Base-by-base conservation (phyloP, 2,888 invertebrate species). In the Ypsolopha scabrella region DNA sequence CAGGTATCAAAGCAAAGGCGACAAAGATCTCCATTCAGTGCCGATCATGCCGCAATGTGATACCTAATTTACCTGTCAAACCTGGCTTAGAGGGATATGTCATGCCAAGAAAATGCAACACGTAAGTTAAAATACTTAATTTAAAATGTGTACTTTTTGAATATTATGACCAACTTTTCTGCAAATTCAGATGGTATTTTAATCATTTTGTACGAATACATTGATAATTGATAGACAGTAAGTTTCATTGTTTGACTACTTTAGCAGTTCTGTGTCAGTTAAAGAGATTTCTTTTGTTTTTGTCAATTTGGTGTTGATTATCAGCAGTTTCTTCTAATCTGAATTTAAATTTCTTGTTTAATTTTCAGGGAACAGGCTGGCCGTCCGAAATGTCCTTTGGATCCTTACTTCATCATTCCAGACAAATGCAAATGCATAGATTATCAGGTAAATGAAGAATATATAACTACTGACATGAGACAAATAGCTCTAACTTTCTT, bases 351-450 rank as follows among this genome's bases (percentile, higher is more conserved):
- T 38, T 52, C 13, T 45, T 52, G 49, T 51, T 50, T 54, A 56
- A 54, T 53, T 83, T 80, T 45, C 75, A 96, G 96, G 11, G 98
- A 98, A 70, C 96, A 97, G 88, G 93, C 95, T 55, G 97, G 97
- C 34, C 88, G 94, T 51, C 94, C 95, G 0, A 95, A 95, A 65
- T 99, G 99, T 68, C 98, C 99, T 0, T 72, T 98, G 52, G 99
- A 99, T 82, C 99, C 99, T 1, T 99, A 95, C 75, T 98, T 97
- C 75, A 98, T 99, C 57, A 92, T 99, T 77, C 98, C 99, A 11
- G 99, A 99, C 73, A 98, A 97, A 79, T 99, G 99, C 77, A 90
- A 92, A 60, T 99, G 99, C 76, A 95, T 99, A 33, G 99, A 99
- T 81, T 99, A 96, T 72, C 99, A 99, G 91, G 87, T 86, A 75